phyloP scores from a whole-genome alignment of 2,888 invertebrate genomes.

The Philereme transversata region DNA sequence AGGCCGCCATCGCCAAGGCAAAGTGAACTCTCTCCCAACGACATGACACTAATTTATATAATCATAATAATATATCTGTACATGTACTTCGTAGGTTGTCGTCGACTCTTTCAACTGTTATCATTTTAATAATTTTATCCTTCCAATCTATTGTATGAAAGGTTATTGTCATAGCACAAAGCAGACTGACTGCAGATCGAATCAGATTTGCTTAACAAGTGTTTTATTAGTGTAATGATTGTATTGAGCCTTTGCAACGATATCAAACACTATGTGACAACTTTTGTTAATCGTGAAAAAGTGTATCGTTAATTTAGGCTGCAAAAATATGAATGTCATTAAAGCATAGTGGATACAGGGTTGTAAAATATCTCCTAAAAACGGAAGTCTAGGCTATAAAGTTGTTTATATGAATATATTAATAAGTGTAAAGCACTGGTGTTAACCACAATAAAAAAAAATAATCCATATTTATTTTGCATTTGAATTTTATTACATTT shows the following conservation, averaged over 20 bases:
- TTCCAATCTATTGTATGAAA: slow-evolving; percentile 34
- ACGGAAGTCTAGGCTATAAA: slow-evolving; percentile 71
- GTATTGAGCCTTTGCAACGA: slow-evolving; percentile 32
- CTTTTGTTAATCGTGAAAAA: slow-evolving; percentile 39
- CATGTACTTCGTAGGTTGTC: slow-evolving; percentile 53
- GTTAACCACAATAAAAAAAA: slow-evolving; percentile 67
- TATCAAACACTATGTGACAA: slow-evolving; percentile 40
- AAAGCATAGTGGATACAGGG: slow-evolving; percentile 83
- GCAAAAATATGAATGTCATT: slow-evolving; percentile 68
- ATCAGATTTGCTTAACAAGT: slow-evolving; percentile 27
- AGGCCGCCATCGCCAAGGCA: slow-evolving; percentile 77
- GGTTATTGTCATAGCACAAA: slow-evolving; percentile 46
- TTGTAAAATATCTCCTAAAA: slow-evolving; percentile 83
- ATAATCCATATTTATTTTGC: slow-evolving; percentile 72
- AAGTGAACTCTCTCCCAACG: slow-evolving; percentile 71
- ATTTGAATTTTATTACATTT: slow-evolving; percentile 59
- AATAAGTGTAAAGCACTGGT: slow-evolving; percentile 73
- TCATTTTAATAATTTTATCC: slow-evolving; percentile 41
- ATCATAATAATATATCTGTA: slow-evolving; percentile 21
- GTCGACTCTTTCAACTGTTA: slow-evolving; percentile 62
- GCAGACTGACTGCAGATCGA: slow-evolving; percentile 29
- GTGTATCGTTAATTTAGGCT: slow-evolving; percentile 59
- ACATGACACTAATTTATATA: slow-evolving; percentile 29
- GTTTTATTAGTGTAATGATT: slow-evolving; percentile 33
- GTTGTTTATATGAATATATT: slow-evolving; percentile 80